Evolutionary conservation across 2,888 invertebrate genomes (phyloP), one percentile per base, ranked within the genome.

Genomic region (Cartodere bifasciata): DNA sequence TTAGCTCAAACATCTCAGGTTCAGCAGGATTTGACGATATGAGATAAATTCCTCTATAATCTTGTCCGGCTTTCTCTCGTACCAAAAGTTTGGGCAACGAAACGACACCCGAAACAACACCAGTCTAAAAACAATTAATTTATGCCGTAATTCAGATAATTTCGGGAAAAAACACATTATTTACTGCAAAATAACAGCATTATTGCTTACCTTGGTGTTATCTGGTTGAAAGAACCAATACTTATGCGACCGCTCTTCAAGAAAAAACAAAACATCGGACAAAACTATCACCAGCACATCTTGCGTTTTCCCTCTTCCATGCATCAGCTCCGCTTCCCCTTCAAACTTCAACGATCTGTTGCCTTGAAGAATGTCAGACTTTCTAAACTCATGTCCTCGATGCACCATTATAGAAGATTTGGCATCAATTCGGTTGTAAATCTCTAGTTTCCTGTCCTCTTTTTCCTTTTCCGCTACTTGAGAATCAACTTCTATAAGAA

Each of bases 1-100:
- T 77, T 30, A 95, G 64, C 55, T 94, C 94, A 55, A 92, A 94
- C 92, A 95, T 94, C 65, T 94, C 94, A 0, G 92, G 92, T 52
- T 84, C 85, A 3, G 77, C 71, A 4, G 88, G 86, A 51, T 88
- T 88, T 44, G 88, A 87, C 42, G 86, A 87, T 47, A 95, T 91
- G 32, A 95, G 72, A 63, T 92, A 94, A 49, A 95, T 77, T 1
- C 90, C 87, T 3, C 84, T 69, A 2, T 80, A 79, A 50, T 87
- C 86, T 32, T 84, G 83, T 31, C 91, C 90, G 1, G 92, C 91
- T 56, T 94, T 94, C 60, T 94, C 92, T 11, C 94, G 71, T 4
- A 94, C 90, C 33, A 95, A 64, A 31, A 95, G 62, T 55, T 91
- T 90, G 56, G 86, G 86, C 32, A 95, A 68, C 1, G 92, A 86